phyloP scores from a whole-genome alignment of 2,113 vertebrate genomes.

The Alosa alosa region DNA sequence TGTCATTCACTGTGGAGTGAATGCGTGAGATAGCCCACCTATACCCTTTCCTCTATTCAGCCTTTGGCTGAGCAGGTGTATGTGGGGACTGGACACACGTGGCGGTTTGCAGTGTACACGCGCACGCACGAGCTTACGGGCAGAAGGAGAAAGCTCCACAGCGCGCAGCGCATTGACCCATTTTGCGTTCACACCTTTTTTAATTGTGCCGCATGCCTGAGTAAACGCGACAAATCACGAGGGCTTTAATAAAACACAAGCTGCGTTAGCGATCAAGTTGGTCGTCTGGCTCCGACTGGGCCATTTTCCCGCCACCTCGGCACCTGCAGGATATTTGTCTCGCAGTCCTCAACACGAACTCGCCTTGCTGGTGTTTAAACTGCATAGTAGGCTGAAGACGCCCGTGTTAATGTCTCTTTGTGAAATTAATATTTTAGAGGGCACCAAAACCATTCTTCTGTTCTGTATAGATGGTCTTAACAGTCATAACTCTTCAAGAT shows the following conservation, averaged over 20 bases:
- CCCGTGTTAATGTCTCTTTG: too few relatives aligned
- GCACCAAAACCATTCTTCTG: too few relatives aligned
- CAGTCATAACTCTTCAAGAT: too few relatives aligned
- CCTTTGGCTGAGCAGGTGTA: conserved; percentile 22
- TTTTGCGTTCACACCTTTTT: conserved; percentile 41
- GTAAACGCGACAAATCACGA: conserved; percentile 28
- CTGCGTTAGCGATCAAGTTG: not conserved
- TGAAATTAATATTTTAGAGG: too few relatives aligned
- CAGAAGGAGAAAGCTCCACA: not conserved
- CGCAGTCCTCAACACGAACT: too few relatives aligned
- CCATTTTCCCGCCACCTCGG: not conserved
- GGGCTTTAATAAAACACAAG: conserved; percentile 18
- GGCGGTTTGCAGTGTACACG: conserved; percentile 2
- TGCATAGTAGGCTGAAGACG: too few relatives aligned
- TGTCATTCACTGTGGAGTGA: conserved; percentile 18
- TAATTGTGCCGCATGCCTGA: conserved; percentile 20
- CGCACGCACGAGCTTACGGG: not conserved
- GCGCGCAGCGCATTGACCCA: conserved; percentile 8
- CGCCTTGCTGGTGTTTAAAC: too few relatives aligned
- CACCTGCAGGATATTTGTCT: conserved; percentile 3
- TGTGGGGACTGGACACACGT: conserved; percentile 5
- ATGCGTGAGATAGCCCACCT: not conserved
- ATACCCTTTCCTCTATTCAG: not conserved
- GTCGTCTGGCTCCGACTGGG: not conserved
- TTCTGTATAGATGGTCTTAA: too few relatives aligned